A percentile compares a stretch with the other conserved stretches of the same genome.
phyloP scores from a whole-genome alignment of 2,888 invertebrate species.

The Erebia aethiops region DNA sequence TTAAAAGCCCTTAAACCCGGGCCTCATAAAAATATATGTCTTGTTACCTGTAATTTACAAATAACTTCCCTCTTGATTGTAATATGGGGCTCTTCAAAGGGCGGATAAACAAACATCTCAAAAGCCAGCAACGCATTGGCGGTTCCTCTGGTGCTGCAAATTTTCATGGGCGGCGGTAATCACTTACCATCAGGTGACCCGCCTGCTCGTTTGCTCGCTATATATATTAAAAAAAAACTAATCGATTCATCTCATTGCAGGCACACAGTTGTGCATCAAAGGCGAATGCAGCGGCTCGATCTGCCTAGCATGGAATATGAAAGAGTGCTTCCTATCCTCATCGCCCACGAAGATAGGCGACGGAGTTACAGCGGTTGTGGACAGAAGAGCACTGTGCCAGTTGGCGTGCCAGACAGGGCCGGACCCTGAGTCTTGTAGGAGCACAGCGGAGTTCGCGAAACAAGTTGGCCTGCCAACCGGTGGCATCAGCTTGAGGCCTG shows the following conservation, averaged over 20 bases:
- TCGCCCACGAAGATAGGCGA: conserved; percentile 83
- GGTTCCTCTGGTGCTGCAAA: no score
- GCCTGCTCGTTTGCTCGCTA: no score
- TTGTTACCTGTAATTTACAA: no score
- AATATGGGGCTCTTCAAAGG: no score
- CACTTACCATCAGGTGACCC: no score
- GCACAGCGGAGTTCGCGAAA: conserved; percentile 93
- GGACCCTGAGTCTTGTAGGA: conserved; percentile 88
- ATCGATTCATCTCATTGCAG: conserved; percentile 48
- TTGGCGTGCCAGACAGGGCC: conserved; percentile 97
- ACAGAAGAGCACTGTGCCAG: conserved; percentile 95
- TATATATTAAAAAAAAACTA: no score
- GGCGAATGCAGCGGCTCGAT: conserved; percentile 98
- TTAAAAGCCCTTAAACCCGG: no score
- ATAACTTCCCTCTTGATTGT: no score
- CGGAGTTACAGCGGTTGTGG: conserved; percentile 83
- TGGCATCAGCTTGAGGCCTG: conserved; percentile 94
- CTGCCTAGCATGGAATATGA: conserved; percentile 96
- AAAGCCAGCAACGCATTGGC: no score
- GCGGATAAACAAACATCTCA: no score
- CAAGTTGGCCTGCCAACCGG: conserved; percentile 88
- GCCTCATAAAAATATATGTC: no score
- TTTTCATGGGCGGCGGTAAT: no score
- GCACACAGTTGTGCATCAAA: conserved; percentile 90
- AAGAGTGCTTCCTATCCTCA: conserved; percentile 96